Evolutionary conservation across 2,797 vertebrate genomes (phyloP).

Genomic region (Schizopygopsis pylzovi): DNA sequence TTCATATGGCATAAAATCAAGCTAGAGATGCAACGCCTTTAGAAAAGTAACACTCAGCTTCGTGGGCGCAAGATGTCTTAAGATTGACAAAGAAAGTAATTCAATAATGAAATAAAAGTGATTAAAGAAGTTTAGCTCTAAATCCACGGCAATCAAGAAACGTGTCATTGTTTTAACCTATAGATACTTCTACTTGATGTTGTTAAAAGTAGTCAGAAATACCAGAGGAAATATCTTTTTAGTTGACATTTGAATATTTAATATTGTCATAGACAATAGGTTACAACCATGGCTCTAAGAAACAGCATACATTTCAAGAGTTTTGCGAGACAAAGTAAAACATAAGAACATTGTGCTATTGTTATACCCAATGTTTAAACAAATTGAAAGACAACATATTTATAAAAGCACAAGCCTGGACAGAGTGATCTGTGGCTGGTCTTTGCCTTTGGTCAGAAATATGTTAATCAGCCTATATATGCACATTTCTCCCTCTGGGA

Average conservation of each 20-base stretch:
- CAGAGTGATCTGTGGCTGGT: slow-evolving; percentile 24
- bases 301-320: slow-evolving; percentile 4
- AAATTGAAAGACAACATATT: neutral
- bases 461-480: slow-evolving; percentile 15
- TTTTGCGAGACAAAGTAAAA: slow-evolving; percentile 6
- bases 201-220: neutral
- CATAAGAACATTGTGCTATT: neutral
- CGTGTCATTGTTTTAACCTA: neutral
- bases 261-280: neutral
- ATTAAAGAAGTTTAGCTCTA: neutral
- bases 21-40: slow-evolving; percentile 13
- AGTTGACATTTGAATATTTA: slow-evolving; percentile 1
- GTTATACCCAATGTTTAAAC: neutral
- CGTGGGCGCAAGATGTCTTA: too few species aligned
- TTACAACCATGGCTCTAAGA: neutral
- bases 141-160: neutral
- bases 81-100: neutral
- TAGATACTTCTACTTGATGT: neutral
- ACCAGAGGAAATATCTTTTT: neutral
- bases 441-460: slow-evolving; percentile 32
- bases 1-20: slow-evolving; percentile 17
- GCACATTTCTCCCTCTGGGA: slow-evolving; percentile 14
- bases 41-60: neutral
- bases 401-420: slow-evolving; percentile 16
- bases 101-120: neutral